These are phyloP conservation scores for Thumatha senex DNA, from an alignment of 2,888 invertebrate genomes.

Conservation along the genomic window DNA sequence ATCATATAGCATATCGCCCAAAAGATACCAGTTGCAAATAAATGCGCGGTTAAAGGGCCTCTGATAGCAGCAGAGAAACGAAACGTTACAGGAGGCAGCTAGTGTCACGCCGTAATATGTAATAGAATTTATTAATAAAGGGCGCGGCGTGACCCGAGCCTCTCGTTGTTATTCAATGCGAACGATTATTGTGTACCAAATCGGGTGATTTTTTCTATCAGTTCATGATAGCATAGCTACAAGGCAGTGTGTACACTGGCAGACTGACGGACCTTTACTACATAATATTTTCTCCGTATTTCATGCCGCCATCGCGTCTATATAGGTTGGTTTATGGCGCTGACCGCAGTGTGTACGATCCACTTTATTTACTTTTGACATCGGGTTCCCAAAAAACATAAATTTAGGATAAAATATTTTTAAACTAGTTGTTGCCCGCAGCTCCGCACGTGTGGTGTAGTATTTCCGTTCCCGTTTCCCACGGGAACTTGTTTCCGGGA, in stretches of 20 bases:
- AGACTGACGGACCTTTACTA: background rate
- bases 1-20: background rate
- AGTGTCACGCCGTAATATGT: slow-evolving; percentile 21
- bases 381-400: too few species aligned
- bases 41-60: slow-evolving; percentile 19
- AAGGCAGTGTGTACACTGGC: background rate
- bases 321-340: too few species aligned
- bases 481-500: too few species aligned
- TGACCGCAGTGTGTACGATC: too few species aligned
- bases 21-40: slow-evolving; percentile 15
- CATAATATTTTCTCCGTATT: too few species aligned
- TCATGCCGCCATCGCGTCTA: too few species aligned
- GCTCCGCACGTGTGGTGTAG: too few species aligned
- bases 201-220: slow-evolving; percentile 40
- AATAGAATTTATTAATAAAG: slow-evolving; percentile 46
- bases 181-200: slow-evolving; percentile 44
- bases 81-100: slow-evolving; percentile 12
- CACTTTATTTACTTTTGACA: too few species aligned
- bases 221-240: slow-evolving; percentile 9
- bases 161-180: slow-evolving; percentile 45
- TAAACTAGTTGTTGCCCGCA: too few species aligned
- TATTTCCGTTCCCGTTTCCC: too few species aligned
- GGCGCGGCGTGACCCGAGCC: slow-evolving; percentile 18
- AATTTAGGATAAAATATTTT: too few species aligned
- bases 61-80: slow-evolving; percentile 12